Evolutionary conservation across 2,113 vertebrate species (phyloP).

Genomic region (Callaeas wilsoni): DNA sequence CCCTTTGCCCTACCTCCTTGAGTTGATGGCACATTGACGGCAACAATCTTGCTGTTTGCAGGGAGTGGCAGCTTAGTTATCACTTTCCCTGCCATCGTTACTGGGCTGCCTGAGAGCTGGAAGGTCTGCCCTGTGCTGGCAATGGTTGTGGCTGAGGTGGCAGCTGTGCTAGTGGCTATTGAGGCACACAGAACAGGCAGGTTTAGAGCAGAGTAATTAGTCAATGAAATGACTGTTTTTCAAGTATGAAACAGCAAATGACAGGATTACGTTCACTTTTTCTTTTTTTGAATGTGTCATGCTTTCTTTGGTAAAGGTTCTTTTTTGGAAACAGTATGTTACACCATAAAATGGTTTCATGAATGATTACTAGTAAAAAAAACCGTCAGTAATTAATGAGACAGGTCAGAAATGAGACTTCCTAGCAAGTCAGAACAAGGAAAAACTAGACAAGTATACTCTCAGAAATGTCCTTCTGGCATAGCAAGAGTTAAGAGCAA

Average conservation of each 20-base stretch:
- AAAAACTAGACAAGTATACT: background rate
- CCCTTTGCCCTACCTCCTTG: slow-evolving; percentile 90
- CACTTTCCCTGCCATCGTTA: slow-evolving; percentile 91
- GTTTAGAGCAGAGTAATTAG: slow-evolving; percentile 70
- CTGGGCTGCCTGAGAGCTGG: slow-evolving; percentile 92
- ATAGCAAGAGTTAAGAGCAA: background rate
- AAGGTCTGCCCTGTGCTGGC: slow-evolving; percentile 92
- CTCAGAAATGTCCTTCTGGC: background rate
- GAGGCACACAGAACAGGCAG: slow-evolving; percentile 77
- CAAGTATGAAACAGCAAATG: slow-evolving; percentile 32
- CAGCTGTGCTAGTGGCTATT: slow-evolving; percentile 86
- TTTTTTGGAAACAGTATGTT: background rate
- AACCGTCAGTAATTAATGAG: background rate
- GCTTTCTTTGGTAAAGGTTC: background rate
- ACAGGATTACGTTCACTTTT: background rate
- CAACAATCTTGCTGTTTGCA: slow-evolving; percentile 99
- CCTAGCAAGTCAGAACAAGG: background rate
- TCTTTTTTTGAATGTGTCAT: background rate
- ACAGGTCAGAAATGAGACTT: background rate
- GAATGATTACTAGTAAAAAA: background rate
- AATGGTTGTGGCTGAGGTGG: slow-evolving; percentile 82
- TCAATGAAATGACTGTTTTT: slow-evolving; percentile 59
- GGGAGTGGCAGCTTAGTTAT: slow-evolving; percentile 96
- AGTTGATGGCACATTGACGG: slow-evolving; percentile 94
- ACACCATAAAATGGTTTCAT: background rate